These are phyloP conservation scores for Polydrusus tereticollis DNA, from an alignment of 2,888 invertebrate genomes.

Conservation along the genomic window DNA sequence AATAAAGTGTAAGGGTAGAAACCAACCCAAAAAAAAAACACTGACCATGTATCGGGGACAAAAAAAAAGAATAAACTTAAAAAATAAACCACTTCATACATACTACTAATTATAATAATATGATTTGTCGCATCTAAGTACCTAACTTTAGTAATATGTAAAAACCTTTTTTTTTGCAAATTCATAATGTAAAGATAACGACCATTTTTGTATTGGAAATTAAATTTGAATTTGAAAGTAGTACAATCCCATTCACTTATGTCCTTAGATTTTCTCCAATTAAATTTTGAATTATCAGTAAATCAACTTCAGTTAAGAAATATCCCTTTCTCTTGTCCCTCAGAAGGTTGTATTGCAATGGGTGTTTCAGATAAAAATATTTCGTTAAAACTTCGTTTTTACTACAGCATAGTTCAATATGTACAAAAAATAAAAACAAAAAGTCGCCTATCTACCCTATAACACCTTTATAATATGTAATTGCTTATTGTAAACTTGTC, in stretches of 20 bases:
- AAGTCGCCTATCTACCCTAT: conserved; percentile 25
- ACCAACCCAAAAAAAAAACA: background rate
- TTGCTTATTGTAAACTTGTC: conserved; percentile 35
- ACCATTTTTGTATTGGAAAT: no score
- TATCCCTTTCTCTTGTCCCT: conserved; percentile 8
- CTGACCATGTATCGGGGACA: background rate
- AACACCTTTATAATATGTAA: conserved; percentile 43
- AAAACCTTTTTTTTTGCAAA: no score
- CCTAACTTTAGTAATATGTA: no score
- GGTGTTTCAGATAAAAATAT: conserved; percentile 55
- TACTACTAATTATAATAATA: no score
- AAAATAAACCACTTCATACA: background rate
- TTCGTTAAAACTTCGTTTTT: conserved; percentile 48
- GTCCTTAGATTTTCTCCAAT: no score
- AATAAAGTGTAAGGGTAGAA: conserved; percentile 42
- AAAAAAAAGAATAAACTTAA: background rate
- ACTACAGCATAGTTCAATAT: conserved; percentile 41
- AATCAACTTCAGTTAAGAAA: background rate
- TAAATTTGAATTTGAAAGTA: no score
- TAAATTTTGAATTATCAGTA: no score
- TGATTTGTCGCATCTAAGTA: no score
- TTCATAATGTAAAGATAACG: no score
- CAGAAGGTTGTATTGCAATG: conserved; percentile 28
- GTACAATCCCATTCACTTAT: no score
- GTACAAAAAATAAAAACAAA: conserved; percentile 50